Percentiles rank a stretch among this genome's conserved stretches.
Evolutionary conservation across 2,888 invertebrate species (phyloP).

Genomic region (Mamestra brassicae): DNA sequence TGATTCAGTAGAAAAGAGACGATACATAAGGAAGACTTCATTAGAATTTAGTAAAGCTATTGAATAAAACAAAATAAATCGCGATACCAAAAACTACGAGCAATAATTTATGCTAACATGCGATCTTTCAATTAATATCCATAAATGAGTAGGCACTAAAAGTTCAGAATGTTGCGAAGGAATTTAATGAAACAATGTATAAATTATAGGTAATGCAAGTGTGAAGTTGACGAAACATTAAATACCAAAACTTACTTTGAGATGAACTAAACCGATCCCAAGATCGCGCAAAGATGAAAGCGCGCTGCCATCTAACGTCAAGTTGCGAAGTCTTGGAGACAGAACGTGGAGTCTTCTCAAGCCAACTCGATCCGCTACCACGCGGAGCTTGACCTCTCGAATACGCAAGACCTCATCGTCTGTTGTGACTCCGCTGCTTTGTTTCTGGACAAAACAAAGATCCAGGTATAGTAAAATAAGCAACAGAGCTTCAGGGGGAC

Average conservation of each 20-base stretch:
- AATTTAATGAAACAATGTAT: no score
- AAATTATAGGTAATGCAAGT: no score
- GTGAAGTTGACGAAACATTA: not conserved
- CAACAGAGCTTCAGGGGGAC: not conserved
- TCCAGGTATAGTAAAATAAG: not conserved
- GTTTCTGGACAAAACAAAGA: constrained; percentile 77
- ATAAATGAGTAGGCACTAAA: not conserved
- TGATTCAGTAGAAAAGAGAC: no score
- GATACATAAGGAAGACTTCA: no score
- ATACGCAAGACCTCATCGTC: constrained; percentile 86
- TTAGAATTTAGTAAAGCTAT: no score
- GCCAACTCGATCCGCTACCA: constrained; percentile 92
- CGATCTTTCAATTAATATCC: not conserved
- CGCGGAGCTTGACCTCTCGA: constrained; percentile 91
- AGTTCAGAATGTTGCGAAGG: no score
- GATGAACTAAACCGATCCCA: constrained; percentile 91
- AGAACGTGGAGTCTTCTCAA: constrained; percentile 92
- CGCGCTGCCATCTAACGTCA: constrained; percentile 93
- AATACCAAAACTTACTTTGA: constrained; percentile 81
- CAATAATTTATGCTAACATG: not conserved
- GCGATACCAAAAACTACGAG: no score
- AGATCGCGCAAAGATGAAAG: constrained; percentile 93
- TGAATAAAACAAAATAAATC: no score
- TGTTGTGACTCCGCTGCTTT: constrained; percentile 84
- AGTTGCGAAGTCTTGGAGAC: constrained; percentile 91